These are phyloP conservation scores for Triplophysa tibetana DNA, from an alignment of 2,113 vertebrate genomes.

Conservation along the genomic window DNA sequence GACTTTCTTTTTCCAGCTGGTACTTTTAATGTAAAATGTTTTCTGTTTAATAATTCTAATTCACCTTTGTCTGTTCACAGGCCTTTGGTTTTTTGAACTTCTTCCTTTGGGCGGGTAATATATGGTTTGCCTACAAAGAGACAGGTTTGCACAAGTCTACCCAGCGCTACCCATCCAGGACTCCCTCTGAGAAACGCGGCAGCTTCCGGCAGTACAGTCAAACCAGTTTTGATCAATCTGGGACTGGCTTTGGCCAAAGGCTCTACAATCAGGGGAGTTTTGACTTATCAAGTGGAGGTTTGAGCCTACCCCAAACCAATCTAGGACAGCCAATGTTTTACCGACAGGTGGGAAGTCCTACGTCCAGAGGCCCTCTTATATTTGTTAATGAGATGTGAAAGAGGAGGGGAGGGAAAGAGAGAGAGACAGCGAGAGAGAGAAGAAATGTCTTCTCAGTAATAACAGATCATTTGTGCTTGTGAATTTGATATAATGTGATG, in stretches of 20 bases:
- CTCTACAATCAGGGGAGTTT: constrained; percentile 61
- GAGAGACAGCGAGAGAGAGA: constrained; percentile 5
- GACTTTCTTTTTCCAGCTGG: not conserved
- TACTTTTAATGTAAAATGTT: not conserved
- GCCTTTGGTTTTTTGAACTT: constrained; percentile 97
- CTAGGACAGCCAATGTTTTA: constrained; percentile 70
- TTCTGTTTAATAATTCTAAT: not conserved
- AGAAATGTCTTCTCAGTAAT: not conserved
- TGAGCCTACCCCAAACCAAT: constrained; percentile 73
- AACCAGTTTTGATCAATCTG: constrained; percentile 79
- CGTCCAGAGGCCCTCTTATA: constrained; percentile 81
- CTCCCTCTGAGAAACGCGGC: constrained; percentile 83
- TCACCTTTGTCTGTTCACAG: constrained; percentile 63
- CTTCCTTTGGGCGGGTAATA: constrained; percentile 95
- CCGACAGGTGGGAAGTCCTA: constrained; percentile 72
- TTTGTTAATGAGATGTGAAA: constrained; percentile 86
- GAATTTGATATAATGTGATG: constrained; percentile 10
- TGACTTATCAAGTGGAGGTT: constrained; percentile 67
- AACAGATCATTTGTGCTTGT: not conserved
- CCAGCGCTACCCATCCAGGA: constrained; percentile 83
- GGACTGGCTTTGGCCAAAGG: constrained; percentile 53
- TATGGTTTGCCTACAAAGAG: constrained; percentile 99
- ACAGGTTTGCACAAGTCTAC: constrained; percentile 93
- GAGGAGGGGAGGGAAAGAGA: too few relatives aligned
- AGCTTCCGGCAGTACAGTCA: constrained; percentile 82